Conservation (phyloP, 2,113 vertebrate species). For the Proteles cristata region DNA sequence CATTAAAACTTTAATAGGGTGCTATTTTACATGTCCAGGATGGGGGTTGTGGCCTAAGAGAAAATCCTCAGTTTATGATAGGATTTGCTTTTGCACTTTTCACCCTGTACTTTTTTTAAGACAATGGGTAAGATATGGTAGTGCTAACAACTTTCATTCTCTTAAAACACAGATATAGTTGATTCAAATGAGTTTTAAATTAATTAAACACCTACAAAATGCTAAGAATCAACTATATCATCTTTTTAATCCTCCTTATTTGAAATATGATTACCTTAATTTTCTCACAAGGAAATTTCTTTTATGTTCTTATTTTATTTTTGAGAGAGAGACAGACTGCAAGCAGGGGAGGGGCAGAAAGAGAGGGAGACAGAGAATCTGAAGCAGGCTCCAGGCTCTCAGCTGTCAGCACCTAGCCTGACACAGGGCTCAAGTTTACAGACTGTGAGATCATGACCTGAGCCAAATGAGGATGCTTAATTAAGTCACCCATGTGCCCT, state of each 20-base stretch:
- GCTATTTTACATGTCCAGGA: not conserved
- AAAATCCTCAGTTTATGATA: slow-evolving; percentile 4
- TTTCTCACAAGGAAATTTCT: not conserved
- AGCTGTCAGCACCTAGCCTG: no score
- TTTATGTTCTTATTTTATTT: no score
- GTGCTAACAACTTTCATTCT: slow-evolving; percentile 9
- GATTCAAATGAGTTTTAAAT: slow-evolving; percentile 18
- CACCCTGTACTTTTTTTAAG: not conserved
- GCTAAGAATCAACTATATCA: not conserved
- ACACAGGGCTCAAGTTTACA: no score
- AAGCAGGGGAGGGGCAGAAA: no score
- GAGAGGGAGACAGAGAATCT: no score
- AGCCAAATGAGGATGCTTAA: no score
- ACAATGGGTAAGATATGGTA: not conserved
- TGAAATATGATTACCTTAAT: slow-evolving; percentile 25
- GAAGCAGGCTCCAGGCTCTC: no score
- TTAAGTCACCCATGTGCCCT: no score
- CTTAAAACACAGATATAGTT: not conserved
- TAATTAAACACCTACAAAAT: slow-evolving; percentile 15
- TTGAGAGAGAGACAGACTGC: no score
- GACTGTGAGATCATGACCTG: no score
- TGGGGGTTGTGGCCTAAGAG: not conserved
- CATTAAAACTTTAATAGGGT: not conserved
- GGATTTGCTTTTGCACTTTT: not conserved
- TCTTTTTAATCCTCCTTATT: slow-evolving; percentile 12